Conservation (phyloP, 1,140 invertebrate genomes). For the Calliphora vicina region DNA sequence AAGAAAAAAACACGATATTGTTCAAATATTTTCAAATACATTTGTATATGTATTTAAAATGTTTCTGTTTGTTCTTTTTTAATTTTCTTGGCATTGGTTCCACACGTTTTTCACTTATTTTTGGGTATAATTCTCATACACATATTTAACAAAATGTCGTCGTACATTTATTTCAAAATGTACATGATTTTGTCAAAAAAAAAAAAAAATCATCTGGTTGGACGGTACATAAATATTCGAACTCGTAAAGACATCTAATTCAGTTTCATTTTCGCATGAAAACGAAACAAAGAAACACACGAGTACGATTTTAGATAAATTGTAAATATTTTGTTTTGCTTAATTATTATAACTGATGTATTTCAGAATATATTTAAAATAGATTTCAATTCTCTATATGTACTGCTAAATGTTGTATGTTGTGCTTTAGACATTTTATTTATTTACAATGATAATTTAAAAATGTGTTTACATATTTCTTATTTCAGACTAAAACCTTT, state of each 20-base stretch:
- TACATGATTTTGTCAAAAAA: not conserved
- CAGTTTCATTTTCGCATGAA: not conserved
- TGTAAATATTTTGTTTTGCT: not conserved
- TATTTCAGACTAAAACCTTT: too few relatives aligned
- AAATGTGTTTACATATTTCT: too few relatives aligned
- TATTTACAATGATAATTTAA: too few relatives aligned
- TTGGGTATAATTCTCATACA: too few relatives aligned
- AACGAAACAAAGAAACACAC: not conserved
- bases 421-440: too few relatives aligned
- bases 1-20: not conserved
- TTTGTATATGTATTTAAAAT: not conserved
- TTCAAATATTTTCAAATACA: not conserved
- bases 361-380: too few relatives aligned
- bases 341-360: too few relatives aligned
- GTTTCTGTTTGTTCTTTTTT: too few relatives aligned
- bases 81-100: not conserved
- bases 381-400: too few relatives aligned
- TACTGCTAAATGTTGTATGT: too few relatives aligned
- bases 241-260: not conserved
- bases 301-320: not conserved
- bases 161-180: not conserved
- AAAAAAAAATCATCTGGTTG: not conserved
- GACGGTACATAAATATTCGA: not conserved
- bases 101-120: not conserved
- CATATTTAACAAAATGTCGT: not conserved